These are phyloP conservation scores for Amazona vittata DNA, from an alignment of 2,113 vertebrate genomes.

Conservation along the genomic window DNA sequence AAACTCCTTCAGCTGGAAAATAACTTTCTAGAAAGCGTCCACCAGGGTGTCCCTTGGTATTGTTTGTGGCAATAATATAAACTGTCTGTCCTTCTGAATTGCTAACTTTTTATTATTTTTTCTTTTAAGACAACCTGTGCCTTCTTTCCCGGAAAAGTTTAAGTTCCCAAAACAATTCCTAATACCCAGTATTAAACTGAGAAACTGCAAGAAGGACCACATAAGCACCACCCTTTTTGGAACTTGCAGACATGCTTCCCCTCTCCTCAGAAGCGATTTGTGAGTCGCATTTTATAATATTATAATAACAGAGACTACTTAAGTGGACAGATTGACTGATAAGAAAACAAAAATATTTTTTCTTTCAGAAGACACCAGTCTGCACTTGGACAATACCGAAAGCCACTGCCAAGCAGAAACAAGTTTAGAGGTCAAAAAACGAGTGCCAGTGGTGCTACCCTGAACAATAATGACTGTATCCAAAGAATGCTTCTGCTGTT, in stretches of 20 bases:
- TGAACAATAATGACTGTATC: conserved; percentile 8
- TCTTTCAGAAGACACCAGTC: conserved; percentile 37
- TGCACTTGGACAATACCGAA: neutral
- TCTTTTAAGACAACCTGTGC: neutral
- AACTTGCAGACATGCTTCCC: neutral
- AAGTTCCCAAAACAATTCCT: neutral
- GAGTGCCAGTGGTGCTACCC: neutral
- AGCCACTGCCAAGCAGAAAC: conserved; percentile 29
- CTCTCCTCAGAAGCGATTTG: neutral
- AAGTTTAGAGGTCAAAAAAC: conserved; percentile 25
- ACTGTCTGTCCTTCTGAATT: neutral
- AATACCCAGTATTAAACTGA: neutral
- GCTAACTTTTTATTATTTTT: neutral
- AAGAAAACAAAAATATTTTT: conserved; percentile 53
- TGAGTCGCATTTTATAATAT: neutral
- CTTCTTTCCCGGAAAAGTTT: neutral
- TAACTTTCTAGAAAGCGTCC: neutral
- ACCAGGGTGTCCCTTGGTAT: neutral
- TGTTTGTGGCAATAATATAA: neutral
- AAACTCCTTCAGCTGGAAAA: neutral
- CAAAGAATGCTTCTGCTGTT: conserved; percentile 3
- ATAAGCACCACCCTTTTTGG: neutral
- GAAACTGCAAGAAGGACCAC: neutral
- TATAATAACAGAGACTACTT: neutral
- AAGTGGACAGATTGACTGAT: conserved; percentile 13